Evolutionary conservation across 2,113 vertebrate genomes (phyloP).

Genomic region (Pterophyllum scalare): DNA sequence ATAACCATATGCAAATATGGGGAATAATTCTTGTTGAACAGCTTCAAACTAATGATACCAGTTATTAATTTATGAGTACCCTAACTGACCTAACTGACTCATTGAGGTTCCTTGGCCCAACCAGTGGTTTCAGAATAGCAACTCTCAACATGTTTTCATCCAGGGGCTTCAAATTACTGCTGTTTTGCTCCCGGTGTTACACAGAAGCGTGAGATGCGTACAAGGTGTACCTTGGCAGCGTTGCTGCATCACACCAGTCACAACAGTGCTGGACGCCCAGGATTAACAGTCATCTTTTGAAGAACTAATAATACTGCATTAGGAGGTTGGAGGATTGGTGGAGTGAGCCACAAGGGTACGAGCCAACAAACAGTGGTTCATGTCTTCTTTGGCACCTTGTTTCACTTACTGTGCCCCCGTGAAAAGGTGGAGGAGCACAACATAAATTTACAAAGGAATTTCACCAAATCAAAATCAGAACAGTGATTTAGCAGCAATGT

Average conservation of each 20-base stretch:
- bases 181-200: not conserved
- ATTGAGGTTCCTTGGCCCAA: not conserved
- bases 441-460: not conserved
- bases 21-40: not conserved
- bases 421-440: not conserved
- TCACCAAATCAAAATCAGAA: conserved; percentile 10
- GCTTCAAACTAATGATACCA: not conserved
- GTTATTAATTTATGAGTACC: not conserved
- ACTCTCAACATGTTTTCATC: not conserved
- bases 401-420: not conserved
- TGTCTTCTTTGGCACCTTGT: conserved; percentile 1
- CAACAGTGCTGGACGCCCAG: not conserved
- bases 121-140: not conserved
- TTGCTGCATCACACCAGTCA: not conserved
- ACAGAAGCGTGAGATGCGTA: not conserved
- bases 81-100: not conserved
- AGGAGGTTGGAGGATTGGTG: not conserved
- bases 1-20: not conserved
- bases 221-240: not conserved
- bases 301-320: not conserved
- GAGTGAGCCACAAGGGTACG: not conserved
- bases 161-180: not conserved
- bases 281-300: not conserved
- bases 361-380: not conserved
- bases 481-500: not conserved